Evolutionary conservation across 1,140 invertebrate species (phyloP), one percentile per base, ranked within the genome.

Genomic region (Pseudobourletiella spinata): DNA sequence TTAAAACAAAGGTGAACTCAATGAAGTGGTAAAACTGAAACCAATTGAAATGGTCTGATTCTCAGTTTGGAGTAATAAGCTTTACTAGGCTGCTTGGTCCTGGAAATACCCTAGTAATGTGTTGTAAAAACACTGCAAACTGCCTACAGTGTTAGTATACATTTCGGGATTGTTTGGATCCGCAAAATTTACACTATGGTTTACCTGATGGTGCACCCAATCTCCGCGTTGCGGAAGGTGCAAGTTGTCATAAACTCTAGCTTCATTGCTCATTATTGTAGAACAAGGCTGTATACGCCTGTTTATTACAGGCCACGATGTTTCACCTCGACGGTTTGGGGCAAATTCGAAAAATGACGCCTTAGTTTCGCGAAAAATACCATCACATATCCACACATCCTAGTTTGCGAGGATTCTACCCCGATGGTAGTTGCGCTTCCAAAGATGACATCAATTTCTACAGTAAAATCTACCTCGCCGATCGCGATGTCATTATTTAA

Each of bases 351-450:
- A 48, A 28, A 66, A 63, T 3, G 18, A 29, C 39, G 59, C 61
- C 30, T 50, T 63, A 3, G 59, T 43, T 57, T 63, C 60, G 2
- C 65, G 26, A 20, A 56, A 63, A 42, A 66, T 59, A 2, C 57
- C 65, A 14, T 62, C 59, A 59, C 63, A 67, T 2, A 67, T 39
- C 61, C 65, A 67, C 8, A 61, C 28, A 25, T 64, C 3, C 35
- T 63, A 30, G 51, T 50, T 6, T 16, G 61, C 61, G 1, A 61
- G 20, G 2, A 58, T 20, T 32, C 65, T 4, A 14, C 59, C 61
- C 39, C 65, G 51, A 28, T 44, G 43, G 39, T 64, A 67, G 26
- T 67, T 67, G 2, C 54, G 3, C 4, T 42, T 39, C 20, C 26
- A 60, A 1, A 64, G 14, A 22, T 64, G 62, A 15, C 16, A 2